phyloP scores from a whole-genome alignment of 2,797 vertebrate genomes.

The Tadarida brasiliensis region DNA sequence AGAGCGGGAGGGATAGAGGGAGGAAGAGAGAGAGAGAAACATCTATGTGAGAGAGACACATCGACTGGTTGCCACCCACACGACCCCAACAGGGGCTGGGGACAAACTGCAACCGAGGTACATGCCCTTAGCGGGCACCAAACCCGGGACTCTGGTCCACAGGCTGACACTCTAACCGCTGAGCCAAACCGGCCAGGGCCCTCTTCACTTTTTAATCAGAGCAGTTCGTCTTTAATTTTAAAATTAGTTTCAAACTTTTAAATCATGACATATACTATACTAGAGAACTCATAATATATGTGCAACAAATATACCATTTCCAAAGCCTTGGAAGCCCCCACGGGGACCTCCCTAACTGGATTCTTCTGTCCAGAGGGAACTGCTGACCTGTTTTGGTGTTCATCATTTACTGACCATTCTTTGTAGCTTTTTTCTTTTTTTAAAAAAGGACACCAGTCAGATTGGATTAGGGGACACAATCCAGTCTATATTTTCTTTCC shows the following conservation, averaged over 20 bases:
- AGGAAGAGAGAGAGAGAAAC: too few species aligned
- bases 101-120: too few species aligned
- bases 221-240: background rate
- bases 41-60: too few species aligned
- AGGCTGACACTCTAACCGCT: too few species aligned
- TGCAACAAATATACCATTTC: background rate
- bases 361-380: background rate
- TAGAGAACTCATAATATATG: background rate
- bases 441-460: background rate
- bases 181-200: too few species aligned
- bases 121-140: too few species aligned
- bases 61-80: too few species aligned
- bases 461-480: background rate
- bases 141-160: too few species aligned
- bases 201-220: background rate
- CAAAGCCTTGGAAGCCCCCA: background rate
- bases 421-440: background rate
- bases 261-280: background rate
- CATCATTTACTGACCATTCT: background rate
- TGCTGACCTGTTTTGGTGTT: background rate
- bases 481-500: background rate
- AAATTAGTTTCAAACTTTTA: background rate
- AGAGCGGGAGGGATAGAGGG: too few species aligned
- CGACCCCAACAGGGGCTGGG: too few species aligned
- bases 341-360: background rate